Conservation (phyloP, 2,888 invertebrate species). For the Clistopyga incitator region DNA sequence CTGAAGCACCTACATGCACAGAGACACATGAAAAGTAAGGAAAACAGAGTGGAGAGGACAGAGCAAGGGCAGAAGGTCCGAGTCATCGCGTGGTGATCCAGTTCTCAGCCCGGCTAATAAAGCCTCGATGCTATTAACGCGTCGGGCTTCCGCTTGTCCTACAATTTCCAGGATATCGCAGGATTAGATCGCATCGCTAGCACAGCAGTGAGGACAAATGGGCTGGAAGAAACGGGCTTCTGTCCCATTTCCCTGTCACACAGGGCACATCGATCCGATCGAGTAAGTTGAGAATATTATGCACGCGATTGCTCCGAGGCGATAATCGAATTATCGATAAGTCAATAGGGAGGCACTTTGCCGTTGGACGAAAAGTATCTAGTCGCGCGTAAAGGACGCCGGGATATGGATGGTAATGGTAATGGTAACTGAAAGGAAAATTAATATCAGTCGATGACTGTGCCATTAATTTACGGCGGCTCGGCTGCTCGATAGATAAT, state of each 20-base stretch:
- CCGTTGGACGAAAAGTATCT: slow-evolving; percentile 34
- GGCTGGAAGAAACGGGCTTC: slow-evolving; percentile 71
- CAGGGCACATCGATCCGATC: slow-evolving; percentile 19
- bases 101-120: slow-evolving; percentile 66
- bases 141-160: slow-evolving; percentile 57
- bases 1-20: slow-evolving; percentile 2
- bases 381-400: slow-evolving; percentile 35
- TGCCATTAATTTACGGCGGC: slow-evolving; percentile 25
- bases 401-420: slow-evolving; percentile 20
- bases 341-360: slow-evolving; percentile 37
- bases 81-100: slow-evolving; percentile 64
- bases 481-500: slow-evolving; percentile 1
- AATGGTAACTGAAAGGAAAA: slow-evolving; percentile 38
- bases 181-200: slow-evolving; percentile 45
- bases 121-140: slow-evolving; percentile 71
- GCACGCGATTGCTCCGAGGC: slow-evolving; percentile 56
- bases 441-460: slow-evolving; percentile 16
- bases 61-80: slow-evolving; percentile 70
- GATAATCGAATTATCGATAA: slow-evolving; percentile 69
- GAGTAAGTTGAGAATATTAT: slow-evolving; percentile 48
- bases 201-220: slow-evolving; percentile 67
- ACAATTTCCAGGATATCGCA: slow-evolving; percentile 60
- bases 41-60: slow-evolving; percentile 51
- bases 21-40: slow-evolving; percentile 31
- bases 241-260: slow-evolving; percentile 67